Evolutionary conservation across 1,140 invertebrate species (phyloP), one percentile per base, ranked within the genome.

Genomic region (Trinorchestia longiramus): DNA sequence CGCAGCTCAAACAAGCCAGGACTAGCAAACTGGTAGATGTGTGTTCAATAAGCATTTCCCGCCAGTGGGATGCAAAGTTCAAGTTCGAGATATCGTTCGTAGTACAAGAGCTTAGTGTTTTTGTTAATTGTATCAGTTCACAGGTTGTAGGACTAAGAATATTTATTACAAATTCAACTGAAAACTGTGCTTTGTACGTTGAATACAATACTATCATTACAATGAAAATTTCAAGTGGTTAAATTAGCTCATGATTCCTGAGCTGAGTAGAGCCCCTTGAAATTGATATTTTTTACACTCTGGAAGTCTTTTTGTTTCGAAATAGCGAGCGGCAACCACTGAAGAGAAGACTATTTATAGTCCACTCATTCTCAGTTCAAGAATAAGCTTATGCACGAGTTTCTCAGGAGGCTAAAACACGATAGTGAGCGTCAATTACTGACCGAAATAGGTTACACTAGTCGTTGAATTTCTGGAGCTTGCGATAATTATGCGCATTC

Each of bases 401-500:
- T 77, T 77, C 43, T 43, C n/a, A 90, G 88, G 41, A 90, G 88
- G 88, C 88, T 43, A 90, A 42, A 43, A 43, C 88, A 43, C 41
- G 62, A 77, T 90, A 43, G 15, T 15, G 43, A 41, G 88, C 88
- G 43, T 4, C 88, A 90, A 90, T 90, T 90, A 90, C 88, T 1
- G 36, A 90, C 88, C 62, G 28, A 90, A 90, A 90, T 90, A 90
- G 88, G 41, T 90, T 43, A 42, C 88, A 41, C 43, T 36, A 43
- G 44, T 45, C 43, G 41, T 47, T 45, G 92, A 43, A 43, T 43
- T 45, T 40, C 43, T 6, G 43, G 43, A 94, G 45, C 43, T 94
- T 94, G 92, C 40, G 43, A 94, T 94, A 94, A 94, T 94, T 94
- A 94, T 94, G 92, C 92, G 43, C 40, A 47, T 42, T 42, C 92